Conservation (phyloP, 2,797 vertebrate species). For the Avahi laniger region DNA sequence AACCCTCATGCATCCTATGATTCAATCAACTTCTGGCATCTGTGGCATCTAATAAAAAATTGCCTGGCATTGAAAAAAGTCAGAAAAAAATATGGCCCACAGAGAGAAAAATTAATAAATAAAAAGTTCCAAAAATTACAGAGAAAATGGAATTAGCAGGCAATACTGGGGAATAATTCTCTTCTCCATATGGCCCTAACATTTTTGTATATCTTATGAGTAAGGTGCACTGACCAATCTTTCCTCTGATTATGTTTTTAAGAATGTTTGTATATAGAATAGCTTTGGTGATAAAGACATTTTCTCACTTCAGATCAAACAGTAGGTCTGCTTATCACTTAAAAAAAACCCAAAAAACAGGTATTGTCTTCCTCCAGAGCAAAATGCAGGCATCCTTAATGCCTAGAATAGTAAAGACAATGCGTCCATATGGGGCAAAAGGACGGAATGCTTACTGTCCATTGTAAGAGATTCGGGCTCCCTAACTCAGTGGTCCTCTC, state of each 20-base stretch:
- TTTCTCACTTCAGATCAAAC: neutral
- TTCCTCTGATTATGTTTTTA: neutral
- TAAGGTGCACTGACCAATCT: neutral
- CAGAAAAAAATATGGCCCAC: neutral
- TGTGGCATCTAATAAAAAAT: neutral
- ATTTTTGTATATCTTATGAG: neutral
- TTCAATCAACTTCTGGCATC: neutral
- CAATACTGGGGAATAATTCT: neutral
- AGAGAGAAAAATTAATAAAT: neutral
- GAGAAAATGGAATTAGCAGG: neutral
- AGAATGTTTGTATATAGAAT: neutral
- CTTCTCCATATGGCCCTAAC: neutral
- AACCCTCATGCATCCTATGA: fast-evolving
- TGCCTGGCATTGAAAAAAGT: neutral
- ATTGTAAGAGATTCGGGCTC: neutral
- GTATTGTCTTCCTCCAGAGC: neutral
- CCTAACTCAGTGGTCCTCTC: neutral
- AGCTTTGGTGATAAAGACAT: neutral
- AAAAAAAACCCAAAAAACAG: neutral
- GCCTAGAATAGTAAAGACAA: neutral
- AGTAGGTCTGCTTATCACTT: neutral
- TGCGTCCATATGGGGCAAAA: neutral
- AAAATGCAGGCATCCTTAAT: neutral
- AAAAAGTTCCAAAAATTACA: neutral
- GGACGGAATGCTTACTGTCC: neutral